A percentile compares a stretch with the other conserved stretches of the same genome.
phyloP scores from a whole-genome alignment of 2,888 invertebrate species.

The Drosophila colorata region DNA sequence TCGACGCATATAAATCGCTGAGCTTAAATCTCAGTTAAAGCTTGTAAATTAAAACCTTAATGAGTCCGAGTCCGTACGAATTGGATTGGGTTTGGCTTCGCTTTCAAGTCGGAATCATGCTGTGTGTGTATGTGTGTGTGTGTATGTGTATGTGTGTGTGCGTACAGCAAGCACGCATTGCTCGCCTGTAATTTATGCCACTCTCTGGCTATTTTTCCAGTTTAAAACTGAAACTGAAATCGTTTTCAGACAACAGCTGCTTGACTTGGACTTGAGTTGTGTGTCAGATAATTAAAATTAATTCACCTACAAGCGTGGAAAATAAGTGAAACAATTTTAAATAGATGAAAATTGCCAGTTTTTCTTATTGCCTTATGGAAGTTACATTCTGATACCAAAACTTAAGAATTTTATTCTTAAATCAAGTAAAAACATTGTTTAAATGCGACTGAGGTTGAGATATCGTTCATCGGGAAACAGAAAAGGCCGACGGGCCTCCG shows the following conservation, averaged over 20 bases:
- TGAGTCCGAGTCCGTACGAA: constrained; percentile 52
- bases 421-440: too few species aligned
- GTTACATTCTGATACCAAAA: too few species aligned
- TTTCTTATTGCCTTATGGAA: neutral
- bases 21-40: constrained; percentile 66
- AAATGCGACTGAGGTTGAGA: too few species aligned
- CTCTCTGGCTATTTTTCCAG: constrained; percentile 20
- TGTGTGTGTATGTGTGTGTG: constrained; percentile 18
- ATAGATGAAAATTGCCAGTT: neutral
- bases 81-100: constrained; percentile 16
- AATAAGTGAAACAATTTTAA: neutral
- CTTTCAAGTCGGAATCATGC: constrained; percentile 37
- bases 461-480: too few species aligned
- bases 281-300: neutral
- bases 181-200: constrained; percentile 1
- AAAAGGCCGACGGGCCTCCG: too few species aligned
- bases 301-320: neutral
- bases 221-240: constrained; percentile 18
- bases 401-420: too few species aligned
- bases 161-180: neutral
- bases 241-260: constrained; percentile 4
- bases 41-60: constrained; percentile 79
- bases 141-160: neutral
- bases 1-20: constrained; percentile 72
- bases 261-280: neutral